phyloP scores from a whole-genome alignment of 1,140 invertebrate genomes.

The Caerostris darwini region DNA sequence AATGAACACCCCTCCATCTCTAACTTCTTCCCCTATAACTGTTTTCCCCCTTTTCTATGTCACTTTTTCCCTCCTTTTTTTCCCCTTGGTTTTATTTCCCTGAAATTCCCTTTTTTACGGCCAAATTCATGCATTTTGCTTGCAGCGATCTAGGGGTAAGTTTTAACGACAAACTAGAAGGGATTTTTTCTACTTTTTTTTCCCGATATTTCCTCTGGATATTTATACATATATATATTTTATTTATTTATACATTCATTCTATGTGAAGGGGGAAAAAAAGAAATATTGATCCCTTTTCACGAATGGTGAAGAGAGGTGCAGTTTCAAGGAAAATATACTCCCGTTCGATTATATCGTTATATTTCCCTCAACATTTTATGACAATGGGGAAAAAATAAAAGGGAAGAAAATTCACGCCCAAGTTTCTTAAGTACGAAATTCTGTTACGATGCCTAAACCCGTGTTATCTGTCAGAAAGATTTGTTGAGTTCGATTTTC shows the following conservation, averaged over 20 bases:
- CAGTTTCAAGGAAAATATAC: conserved; percentile 7
- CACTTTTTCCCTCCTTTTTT: conserved; percentile 11
- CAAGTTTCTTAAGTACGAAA: conserved; percentile 60
- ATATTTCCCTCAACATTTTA: conserved; percentile 60
- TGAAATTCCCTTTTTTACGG: conserved; percentile 58
- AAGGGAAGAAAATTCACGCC: conserved; percentile 38
- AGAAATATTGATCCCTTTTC: conserved; percentile 32
- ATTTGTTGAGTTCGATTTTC: conserved; percentile 61
- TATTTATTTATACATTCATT: conserved; percentile 64
- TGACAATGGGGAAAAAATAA: conserved; percentile 45
- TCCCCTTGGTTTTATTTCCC: conserved; percentile 32
- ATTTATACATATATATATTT: conserved; percentile 66
- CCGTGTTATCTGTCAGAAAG: conserved; percentile 71
- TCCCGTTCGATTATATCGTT: conserved; percentile 70
- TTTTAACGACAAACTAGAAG: conserved; percentile 65
- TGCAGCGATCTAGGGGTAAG: conserved; percentile 22
- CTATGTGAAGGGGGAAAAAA: too few species aligned
- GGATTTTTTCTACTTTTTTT: conserved; percentile 4
- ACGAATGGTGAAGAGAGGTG: not conserved
- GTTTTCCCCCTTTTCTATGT: not conserved
- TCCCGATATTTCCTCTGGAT: conserved; percentile 23
- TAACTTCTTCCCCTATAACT: not conserved
- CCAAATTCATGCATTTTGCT: conserved; percentile 70
- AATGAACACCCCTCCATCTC: conserved; percentile 13
- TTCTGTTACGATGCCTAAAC: conserved; percentile 65